Conservation (phyloP, 2,113 vertebrate genomes). For the Lamprotornis superbus region DNA sequence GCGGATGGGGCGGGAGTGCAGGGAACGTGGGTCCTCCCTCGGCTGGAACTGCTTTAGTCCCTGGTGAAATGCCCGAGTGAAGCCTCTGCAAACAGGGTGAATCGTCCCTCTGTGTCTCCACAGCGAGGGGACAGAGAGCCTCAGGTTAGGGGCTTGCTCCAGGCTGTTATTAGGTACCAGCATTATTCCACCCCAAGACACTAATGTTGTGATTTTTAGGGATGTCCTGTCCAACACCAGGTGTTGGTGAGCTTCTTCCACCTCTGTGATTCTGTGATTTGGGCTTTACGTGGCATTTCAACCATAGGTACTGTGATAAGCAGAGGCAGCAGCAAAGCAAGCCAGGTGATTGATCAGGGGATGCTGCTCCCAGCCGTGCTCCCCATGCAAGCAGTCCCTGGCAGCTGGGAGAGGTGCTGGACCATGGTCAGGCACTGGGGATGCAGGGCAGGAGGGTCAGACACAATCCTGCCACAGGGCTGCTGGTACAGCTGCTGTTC, state of each 20-base stretch:
- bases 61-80: accelerated
- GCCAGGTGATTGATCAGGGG: neutral
- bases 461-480: neutral
- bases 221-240: neutral
- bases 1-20: accelerated
- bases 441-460: neutral
- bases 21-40: neutral
- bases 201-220: neutral
- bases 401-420: neutral
- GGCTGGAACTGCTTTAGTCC: accelerated
- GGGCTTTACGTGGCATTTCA: neutral
- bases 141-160: neutral
- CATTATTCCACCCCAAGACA: neutral
- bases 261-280: neutral
- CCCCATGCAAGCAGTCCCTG: neutral
- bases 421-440: accelerated
- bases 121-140: accelerated
- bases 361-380: neutral
- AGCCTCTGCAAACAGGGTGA: accelerated
- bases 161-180: neutral
- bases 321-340: neutral
- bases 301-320: accelerated
- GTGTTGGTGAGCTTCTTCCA: neutral
- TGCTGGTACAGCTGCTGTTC: neutral
- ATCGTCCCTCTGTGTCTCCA: neutral